phyloP scores from a whole-genome alignment of 2,888 invertebrate species.

The Lithosia quadra region DNA sequence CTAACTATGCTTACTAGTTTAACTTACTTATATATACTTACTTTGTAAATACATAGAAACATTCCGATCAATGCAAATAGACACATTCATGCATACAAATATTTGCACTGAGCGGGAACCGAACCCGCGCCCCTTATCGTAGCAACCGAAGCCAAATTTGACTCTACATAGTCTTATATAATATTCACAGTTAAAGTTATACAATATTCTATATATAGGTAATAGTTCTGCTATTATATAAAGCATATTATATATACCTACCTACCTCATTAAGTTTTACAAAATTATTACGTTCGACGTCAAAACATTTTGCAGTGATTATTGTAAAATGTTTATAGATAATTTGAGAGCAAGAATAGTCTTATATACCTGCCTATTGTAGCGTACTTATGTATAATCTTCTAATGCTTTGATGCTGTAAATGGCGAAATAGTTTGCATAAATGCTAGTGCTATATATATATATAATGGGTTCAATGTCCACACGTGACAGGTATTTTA shows the following conservation, averaged over 20 bases:
- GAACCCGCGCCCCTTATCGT: too few species aligned
- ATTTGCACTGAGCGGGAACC: too few species aligned
- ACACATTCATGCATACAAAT: too few species aligned
- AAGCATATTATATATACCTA: background rate
- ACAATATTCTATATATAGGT: background rate
- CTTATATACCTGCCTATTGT: too few species aligned
- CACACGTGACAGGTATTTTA: background rate
- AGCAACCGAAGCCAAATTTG: too few species aligned
- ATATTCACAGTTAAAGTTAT: background rate
- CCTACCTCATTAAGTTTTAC: background rate
- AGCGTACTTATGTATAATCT: too few species aligned
- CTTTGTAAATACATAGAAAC: too few species aligned
- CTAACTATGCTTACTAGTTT: too few species aligned
- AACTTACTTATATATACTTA: too few species aligned
- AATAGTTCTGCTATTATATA: slow-evolving; percentile 13
- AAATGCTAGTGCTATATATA: background rate
- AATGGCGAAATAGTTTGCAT: background rate
- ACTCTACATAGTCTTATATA: too few species aligned
- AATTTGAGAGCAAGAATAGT: background rate
- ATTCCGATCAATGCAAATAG: too few species aligned
- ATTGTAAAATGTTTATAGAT: background rate
- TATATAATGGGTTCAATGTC: background rate
- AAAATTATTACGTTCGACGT: slow-evolving; percentile 2
- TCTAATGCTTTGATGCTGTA: too few species aligned
- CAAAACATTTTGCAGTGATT: background rate